These are phyloP conservation scores for Cinara cedri DNA, from an alignment of 2,888 invertebrate species.

Conservation along the genomic window DNA sequence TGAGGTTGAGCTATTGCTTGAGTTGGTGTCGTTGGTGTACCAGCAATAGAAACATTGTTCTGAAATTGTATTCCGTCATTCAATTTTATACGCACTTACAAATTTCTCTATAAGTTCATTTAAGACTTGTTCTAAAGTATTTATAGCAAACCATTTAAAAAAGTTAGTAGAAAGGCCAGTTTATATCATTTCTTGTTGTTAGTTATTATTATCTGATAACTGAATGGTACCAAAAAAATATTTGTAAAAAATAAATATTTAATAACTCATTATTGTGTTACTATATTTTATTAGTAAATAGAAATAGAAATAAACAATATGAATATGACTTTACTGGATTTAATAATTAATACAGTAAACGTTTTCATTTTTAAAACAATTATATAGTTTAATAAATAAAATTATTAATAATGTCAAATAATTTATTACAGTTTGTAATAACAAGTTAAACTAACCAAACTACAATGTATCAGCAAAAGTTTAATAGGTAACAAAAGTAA, in stretches of 20 bases:
- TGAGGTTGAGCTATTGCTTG: conserved; percentile 54
- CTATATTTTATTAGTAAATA: neutral
- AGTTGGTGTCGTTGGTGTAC: conserved; percentile 48
- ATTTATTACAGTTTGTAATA: no score
- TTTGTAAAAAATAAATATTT: neutral
- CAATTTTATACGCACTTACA: conserved; percentile 43
- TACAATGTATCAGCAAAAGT: neutral
- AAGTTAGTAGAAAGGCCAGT: conserved; percentile 11
- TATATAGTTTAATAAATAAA: no score
- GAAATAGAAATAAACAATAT: neutral
- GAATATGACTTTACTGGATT: no score
- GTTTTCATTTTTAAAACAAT: neutral
- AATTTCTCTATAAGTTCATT: conserved; percentile 39
- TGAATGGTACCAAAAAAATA: neutral
- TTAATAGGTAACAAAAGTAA: neutral
- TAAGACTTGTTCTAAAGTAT: conserved; percentile 30
- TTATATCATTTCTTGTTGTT: neutral
- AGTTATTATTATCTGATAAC: neutral
- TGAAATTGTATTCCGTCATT: conserved; percentile 45
- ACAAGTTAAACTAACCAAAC: neutral
- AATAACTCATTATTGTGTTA: neutral
- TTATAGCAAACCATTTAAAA: conserved; percentile 22
- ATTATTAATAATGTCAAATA: neutral
- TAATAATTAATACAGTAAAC: neutral
- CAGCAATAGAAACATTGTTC: conserved; percentile 57